phyloP scores from a whole-genome alignment of 2,888 invertebrate genomes.

The Galerucella nymphaeae region DNA sequence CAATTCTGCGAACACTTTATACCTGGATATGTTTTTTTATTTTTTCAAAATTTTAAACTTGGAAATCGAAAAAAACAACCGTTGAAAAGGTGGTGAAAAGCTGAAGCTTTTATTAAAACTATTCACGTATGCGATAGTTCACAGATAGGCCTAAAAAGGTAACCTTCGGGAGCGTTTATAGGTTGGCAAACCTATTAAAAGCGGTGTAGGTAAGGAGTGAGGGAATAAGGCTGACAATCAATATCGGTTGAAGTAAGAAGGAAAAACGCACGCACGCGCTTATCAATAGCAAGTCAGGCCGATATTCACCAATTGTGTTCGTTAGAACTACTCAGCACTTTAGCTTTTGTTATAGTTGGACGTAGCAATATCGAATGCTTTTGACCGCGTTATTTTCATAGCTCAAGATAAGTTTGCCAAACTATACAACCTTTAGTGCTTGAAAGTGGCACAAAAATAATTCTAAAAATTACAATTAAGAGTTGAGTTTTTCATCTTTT shows the following conservation, averaged over 20 bases:
- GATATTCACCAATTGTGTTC: too few relatives aligned
- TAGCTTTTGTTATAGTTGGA: too few relatives aligned
- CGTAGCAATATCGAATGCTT: too few relatives aligned
- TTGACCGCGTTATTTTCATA: too few relatives aligned
- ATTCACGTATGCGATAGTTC: slow-evolving; percentile 13
- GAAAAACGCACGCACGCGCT: too few relatives aligned
- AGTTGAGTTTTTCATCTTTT: slow-evolving; percentile 12
- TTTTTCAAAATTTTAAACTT: not conserved
- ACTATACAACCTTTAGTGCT: slow-evolving; percentile 36
- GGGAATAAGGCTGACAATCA: too few relatives aligned
- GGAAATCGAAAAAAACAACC: not conserved
- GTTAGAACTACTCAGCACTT: too few relatives aligned
- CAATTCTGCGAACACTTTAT: slow-evolving; percentile 15
- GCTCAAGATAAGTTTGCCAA: too few relatives aligned
- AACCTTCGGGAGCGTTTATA: slow-evolving; percentile 21
- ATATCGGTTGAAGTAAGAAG: too few relatives aligned
- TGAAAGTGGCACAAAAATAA: slow-evolving; percentile 40
- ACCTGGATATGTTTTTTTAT: slow-evolving; percentile 4
- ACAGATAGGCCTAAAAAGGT: slow-evolving; percentile 18
- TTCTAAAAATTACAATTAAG: slow-evolving; percentile 42
- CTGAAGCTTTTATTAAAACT: not conserved
- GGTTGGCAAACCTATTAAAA: too few relatives aligned
- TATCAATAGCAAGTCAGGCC: too few relatives aligned
- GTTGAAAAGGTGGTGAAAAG: not conserved
- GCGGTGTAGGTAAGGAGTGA: too few relatives aligned